These are phyloP conservation scores for Xestia xanthographa DNA, from an alignment of 2,888 invertebrate species.

Conservation along the genomic window DNA sequence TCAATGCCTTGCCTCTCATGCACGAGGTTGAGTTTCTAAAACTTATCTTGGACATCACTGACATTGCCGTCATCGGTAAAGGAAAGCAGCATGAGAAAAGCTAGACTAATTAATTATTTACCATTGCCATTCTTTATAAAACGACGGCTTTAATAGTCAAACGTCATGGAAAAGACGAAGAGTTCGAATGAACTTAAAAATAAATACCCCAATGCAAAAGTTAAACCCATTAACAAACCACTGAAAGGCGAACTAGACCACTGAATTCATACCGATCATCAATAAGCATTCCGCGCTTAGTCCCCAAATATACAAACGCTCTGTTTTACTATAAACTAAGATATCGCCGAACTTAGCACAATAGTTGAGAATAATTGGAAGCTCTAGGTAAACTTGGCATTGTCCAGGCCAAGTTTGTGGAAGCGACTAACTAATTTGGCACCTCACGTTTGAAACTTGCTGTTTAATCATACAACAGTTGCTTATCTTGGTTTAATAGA, in stretches of 20 bases:
- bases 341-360: conserved; percentile 54
- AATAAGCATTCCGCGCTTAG: conserved; percentile 33
- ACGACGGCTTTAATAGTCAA: background rate
- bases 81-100: no score
- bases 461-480: conserved; percentile 47
- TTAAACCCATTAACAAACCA: background rate
- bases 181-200: background rate
- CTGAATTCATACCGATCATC: conserved; percentile 16
- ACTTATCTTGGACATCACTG: no score
- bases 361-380: conserved; percentile 62
- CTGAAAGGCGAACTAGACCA: background rate
- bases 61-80: no score
- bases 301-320: background rate
- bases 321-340: conserved; percentile 42
- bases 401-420: conserved; percentile 57
- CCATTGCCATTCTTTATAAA: background rate
- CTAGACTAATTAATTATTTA: no score
- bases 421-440: conserved; percentile 64
- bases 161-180: background rate
- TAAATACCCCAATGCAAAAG: background rate
- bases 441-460: conserved; percentile 50
- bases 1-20: no score
- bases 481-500: conserved; percentile 53
- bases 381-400: conserved; percentile 61
- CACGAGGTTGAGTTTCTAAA: no score